Evolutionary conservation across 2,888 invertebrate genomes (phyloP).

Genomic region (Pristionchus mayeri): DNA sequence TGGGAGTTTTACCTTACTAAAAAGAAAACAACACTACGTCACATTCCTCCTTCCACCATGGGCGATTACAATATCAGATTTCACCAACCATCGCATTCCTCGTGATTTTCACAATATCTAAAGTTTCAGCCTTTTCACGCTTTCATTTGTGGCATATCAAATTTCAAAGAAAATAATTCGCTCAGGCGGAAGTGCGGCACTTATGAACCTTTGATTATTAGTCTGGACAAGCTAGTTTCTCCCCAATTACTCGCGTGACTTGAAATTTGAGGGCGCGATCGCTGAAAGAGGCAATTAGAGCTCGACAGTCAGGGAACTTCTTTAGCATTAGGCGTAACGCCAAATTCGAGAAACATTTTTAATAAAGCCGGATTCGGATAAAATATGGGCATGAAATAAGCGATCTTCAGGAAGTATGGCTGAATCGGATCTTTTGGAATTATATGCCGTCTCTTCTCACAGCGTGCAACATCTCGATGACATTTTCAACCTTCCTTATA

Average conservation of each 20-base stretch:
- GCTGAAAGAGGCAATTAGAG: not conserved
- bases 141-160: not conserved
- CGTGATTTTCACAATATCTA: not conserved
- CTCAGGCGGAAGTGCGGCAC: not conserved
- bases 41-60: no score
- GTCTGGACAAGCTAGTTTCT: not conserved
- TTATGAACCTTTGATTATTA: not conserved
- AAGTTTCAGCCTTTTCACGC: not conserved
- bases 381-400: not conserved
- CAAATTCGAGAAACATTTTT: no score
- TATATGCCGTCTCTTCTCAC: slow-evolving; percentile 72
- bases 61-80: not conserved
- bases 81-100: no score
- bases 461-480: slow-evolving; percentile 72
- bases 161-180: not conserved
- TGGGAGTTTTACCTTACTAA: no score
- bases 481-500: slow-evolving; percentile 72
- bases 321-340: no score
- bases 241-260: not conserved
- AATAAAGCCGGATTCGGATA: not conserved
- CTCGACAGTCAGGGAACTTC: not conserved
- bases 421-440: slow-evolving; percentile 66
- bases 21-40: no score
- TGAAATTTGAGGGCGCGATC: not conserved
- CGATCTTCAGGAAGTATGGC: slow-evolving; percentile 64